Percentiles rank a stretch among this genome's conserved stretches.
Evolutionary conservation across 2,888 invertebrate genomes (phyloP).

Genomic region (Stegana nigrithorax): DNA sequence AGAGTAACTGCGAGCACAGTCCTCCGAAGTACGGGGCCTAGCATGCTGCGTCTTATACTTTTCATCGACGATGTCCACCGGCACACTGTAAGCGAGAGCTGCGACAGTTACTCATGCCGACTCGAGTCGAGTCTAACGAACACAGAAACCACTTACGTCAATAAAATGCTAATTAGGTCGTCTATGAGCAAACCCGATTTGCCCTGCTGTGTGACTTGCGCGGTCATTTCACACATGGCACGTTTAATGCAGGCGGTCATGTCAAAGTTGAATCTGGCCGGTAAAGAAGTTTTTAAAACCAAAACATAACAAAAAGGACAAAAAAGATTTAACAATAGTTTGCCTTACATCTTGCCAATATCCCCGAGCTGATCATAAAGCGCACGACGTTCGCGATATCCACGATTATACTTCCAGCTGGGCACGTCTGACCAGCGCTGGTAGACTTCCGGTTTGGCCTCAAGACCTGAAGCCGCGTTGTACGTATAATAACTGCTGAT

Average conservation of each 20-base stretch:
- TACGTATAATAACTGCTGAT: background rate
- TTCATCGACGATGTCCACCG: conserved; percentile 36
- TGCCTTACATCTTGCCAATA: conserved; percentile 45
- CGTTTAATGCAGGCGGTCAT: conserved; percentile 71
- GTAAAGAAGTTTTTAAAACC: no score
- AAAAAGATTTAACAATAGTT: background rate
- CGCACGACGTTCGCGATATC: conserved; percentile 49
- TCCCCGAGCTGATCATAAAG: conserved; percentile 49
- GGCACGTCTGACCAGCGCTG: conserved; percentile 32
- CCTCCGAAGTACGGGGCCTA: background rate
- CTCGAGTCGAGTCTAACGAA: no score
- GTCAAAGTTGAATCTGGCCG: conserved; percentile 44
- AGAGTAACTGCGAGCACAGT: conserved; percentile 38
- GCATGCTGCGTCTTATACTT: conserved; percentile 34
- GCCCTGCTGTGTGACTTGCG: conserved; percentile 71
- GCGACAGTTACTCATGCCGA: no score
- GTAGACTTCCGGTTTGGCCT: conserved; percentile 24
- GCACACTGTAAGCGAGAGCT: conserved; percentile 35
- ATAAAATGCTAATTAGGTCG: conserved; percentile 74
- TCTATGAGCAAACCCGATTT: conserved; percentile 72
- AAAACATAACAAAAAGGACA: background rate
- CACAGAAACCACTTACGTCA: conserved; percentile 70
- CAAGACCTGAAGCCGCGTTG: background rate
- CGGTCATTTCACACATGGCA: conserved; percentile 76
- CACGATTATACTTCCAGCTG: conserved; percentile 42